Base-by-base conservation (phyloP, 2,888 invertebrate genomes). In the Apoda limacodes region DNA sequence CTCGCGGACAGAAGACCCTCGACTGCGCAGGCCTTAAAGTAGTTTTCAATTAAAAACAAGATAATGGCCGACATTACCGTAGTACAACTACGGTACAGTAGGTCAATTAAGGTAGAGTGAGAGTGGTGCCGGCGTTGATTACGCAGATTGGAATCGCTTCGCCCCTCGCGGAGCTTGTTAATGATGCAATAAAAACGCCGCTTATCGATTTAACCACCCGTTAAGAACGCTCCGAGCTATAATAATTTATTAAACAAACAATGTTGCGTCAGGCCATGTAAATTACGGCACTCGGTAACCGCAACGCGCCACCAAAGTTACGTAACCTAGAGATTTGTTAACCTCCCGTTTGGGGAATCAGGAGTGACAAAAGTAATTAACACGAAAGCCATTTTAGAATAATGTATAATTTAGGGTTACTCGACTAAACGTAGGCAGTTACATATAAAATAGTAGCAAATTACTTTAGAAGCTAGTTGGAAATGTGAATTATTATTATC, bases 281-380 rank as follows among this genome's bases (percentile, higher is more conserved):
- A 72, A 71, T 72, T 67, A 64, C 61, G 60, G 60, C 62, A 58
- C 67, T 66, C 60, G 58, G 57, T 55, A n/a, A n/a, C n/a, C n/a
- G n/a, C n/a, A 17, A 17, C 17, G 5, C 17, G 17, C 5, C 17
- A 52, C 55, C 51, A 48, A 53, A 57, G 63, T 68, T 66, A 70
- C 58, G 62, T 66, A 69, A 66, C 54, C 56, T 54, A 46, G 56
- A 67, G 68, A 75, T 72, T 72, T 72, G 71, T 70, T 68, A 67
- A 67, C 63, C 60, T 48, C 64, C 55, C 56, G 62, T 58, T 61
- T 60, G 65, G 49, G 56, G 57, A n/a, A n/a, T n/a, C n/a, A n/a
- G n/a, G n/a, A 71, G 65, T 72, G 75, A 71, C 75, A 69, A 68
- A 71, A 72, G 70, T 72, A 74, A 75, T 78, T 75, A 76, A 71